Base-by-base conservation (phyloP, 2,888 invertebrate genomes). In the Hirudinaria manillensis region DNA sequence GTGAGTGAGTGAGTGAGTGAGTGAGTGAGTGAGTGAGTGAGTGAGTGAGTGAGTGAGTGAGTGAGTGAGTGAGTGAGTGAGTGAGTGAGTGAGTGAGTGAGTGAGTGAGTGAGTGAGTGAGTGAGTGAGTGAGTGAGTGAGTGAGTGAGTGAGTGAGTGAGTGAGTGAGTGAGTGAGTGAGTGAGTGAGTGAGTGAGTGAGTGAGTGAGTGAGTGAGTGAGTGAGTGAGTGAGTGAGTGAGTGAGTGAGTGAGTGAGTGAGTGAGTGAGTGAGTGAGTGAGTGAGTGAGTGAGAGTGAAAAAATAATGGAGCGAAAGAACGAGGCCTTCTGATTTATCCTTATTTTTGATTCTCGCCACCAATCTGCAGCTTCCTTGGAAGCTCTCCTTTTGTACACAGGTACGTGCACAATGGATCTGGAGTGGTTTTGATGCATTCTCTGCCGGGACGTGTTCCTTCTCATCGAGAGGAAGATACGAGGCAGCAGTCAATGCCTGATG, bases 1-100 rank as follows among this genome's bases (percentile, higher is more conserved):
- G 75, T 45, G 72, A 75, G 75, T 45, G 75, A 75, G 75, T 45
- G 75, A 75, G 75, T 45, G 72, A 75, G 72, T 75, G 77, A 77
- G 77, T 75, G 77, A 77, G 77, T 75, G 75, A 77, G 77, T 75
- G 77, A 77, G 77, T 75, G 77, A 77, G 75, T 75, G 75, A 77
- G 75, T 77, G 75, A 77, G 75, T 75, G 75, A 77, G 72, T 76
- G 76, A 73, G 73, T 72, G 72, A 77, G 75, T 77, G 77, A 61
- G 61, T 61, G 61, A 61, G 13, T n/a, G 61, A 27, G 61, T 29
- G 61, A 27, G 24, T 24, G 61, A 61, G 24, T 61, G 61, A 61
- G 61, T 27, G 61, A 29, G 75, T 75, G 61, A 61, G 61, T n/a
- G 61, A 16, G 29, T 6, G n/a, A 61, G n/a, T 24, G n/a, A 29